Conservation (phyloP, 2,113 vertebrate genomes). For the Centropus unirufus region DNA sequence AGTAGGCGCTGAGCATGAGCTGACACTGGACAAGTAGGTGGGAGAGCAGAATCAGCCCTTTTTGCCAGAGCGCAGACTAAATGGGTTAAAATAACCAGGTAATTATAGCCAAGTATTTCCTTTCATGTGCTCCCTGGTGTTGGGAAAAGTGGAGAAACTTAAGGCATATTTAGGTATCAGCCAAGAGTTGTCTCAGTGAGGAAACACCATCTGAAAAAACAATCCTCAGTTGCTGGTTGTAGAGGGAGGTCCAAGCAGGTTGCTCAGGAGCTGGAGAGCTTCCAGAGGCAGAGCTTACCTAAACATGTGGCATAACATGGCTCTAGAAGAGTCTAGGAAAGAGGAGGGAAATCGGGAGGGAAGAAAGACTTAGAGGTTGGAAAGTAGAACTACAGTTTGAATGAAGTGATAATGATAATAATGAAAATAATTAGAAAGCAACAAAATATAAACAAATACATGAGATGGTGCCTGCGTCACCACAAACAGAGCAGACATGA, state of each 20-base stretch:
- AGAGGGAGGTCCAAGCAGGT: not conserved
- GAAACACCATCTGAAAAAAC: not conserved
- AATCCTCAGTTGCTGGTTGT: not conserved
- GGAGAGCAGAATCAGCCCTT: not conserved
- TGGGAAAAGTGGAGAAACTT: not conserved
- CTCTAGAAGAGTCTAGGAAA: not conserved
- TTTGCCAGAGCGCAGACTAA: not conserved
- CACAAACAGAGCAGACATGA: too few relatives aligned
- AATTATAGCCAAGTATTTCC: not conserved
- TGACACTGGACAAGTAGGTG: accelerated
- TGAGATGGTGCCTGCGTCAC: too few relatives aligned
- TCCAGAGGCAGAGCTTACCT: not conserved
- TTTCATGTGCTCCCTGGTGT: not conserved
- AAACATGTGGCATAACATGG: not conserved
- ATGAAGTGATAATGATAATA: too few relatives aligned
- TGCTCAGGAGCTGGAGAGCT: not conserved
- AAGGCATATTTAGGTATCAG: not conserved
- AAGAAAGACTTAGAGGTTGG: too few relatives aligned
- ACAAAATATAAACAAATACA: too few relatives aligned
- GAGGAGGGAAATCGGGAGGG: too few relatives aligned
- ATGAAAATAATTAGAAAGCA: too few relatives aligned
- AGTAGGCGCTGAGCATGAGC: not conserved
- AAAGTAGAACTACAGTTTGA: too few relatives aligned
- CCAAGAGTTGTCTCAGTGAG: not conserved
- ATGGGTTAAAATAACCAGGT: not conserved